Conservation (phyloP, 2,888 invertebrate genomes). For the Plebejus argus region DNA sequence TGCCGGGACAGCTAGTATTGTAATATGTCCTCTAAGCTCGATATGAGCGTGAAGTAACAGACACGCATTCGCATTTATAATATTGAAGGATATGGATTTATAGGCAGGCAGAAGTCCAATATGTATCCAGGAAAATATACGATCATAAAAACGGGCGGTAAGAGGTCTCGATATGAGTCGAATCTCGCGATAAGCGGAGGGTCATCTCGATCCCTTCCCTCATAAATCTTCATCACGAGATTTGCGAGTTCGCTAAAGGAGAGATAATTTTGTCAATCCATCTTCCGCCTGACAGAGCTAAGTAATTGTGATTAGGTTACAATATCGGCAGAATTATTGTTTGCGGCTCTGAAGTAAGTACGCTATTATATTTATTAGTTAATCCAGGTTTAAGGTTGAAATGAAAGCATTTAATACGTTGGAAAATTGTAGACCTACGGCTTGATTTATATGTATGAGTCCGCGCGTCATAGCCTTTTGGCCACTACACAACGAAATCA, state of each 20-base stretch:
- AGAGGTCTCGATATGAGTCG: slow-evolving; percentile 21
- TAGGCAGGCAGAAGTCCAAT: background rate
- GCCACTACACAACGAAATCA: too few species aligned
- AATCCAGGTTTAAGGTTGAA: background rate
- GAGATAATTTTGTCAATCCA: slow-evolving; percentile 32
- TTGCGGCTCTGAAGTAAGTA: background rate
- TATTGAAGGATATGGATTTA: too few species aligned
- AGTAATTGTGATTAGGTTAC: slow-evolving; percentile 31
- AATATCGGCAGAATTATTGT: slow-evolving; percentile 15
- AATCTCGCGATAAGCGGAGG: slow-evolving; percentile 39
- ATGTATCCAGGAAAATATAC: background rate
- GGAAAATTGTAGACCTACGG: too few species aligned
- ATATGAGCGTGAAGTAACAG: too few species aligned
- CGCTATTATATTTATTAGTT: too few species aligned
- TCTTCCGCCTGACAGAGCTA: slow-evolving; percentile 34
- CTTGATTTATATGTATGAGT: too few species aligned
- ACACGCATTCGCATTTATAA: too few species aligned
- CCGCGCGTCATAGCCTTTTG: too few species aligned
- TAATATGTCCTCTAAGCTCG: too few species aligned
- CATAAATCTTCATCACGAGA: slow-evolving; percentile 45
- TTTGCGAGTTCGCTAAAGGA: slow-evolving; percentile 14
- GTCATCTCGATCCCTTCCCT: slow-evolving; percentile 39
- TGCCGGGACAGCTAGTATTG: too few species aligned
- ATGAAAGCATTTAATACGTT: background rate
- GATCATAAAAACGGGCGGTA: slow-evolving; percentile 21